Conservation (phyloP, 2,113 vertebrate genomes). For the Corvus moneduloides region DNA sequence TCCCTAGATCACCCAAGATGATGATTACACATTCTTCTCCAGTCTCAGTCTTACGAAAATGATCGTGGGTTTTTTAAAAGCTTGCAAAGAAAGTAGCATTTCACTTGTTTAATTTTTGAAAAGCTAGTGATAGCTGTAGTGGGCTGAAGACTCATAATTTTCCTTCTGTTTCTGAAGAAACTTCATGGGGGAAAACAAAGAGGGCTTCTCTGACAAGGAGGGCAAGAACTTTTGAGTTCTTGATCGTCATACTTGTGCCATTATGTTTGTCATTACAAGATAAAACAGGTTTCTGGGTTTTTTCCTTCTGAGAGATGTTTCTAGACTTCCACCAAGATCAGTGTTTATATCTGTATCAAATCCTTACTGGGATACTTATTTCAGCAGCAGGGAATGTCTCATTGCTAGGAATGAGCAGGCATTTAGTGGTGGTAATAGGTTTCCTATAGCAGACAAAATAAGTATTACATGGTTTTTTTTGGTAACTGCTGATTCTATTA, state of each 20-base stretch:
- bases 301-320: neutral
- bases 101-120: neutral
- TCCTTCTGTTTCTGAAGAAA: neutral
- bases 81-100: neutral
- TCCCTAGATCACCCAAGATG: neutral
- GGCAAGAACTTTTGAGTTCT: neutral
- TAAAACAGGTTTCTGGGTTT: neutral
- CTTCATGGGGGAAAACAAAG: neutral
- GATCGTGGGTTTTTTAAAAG: neutral
- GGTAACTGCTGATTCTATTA: neutral
- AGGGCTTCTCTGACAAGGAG: neutral
- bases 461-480: neutral
- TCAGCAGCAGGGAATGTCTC: neutral
- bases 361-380: neutral
- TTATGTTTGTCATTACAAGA: neutral
- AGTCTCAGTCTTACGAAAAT: neutral
- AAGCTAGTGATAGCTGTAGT: neutral
- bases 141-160: neutral
- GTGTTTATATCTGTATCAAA: neutral
- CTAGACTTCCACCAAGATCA: neutral
- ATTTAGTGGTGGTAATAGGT: neutral
- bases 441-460: neutral
- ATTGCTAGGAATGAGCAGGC: neutral
- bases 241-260: neutral
- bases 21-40: neutral